phyloP scores from a whole-genome alignment of 2,888 invertebrate genomes.

The Trissoscelio sp. region DNA sequence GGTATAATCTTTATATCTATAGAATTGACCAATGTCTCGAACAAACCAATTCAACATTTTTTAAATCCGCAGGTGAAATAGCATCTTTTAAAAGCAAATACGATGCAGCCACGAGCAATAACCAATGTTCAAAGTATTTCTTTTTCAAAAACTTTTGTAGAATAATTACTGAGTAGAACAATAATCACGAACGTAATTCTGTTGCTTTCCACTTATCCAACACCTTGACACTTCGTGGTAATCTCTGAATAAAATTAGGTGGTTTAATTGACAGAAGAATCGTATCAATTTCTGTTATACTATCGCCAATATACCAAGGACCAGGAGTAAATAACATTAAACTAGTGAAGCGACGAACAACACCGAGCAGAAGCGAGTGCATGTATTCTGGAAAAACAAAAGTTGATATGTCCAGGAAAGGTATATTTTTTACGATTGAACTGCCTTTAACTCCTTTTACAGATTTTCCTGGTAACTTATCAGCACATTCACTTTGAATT shows the following conservation, averaged over 20 bases:
- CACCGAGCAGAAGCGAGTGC: slow-evolving; percentile 3
- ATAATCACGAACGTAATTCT: slow-evolving; percentile 25
- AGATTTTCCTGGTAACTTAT: background rate
- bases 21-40: slow-evolving; percentile 9
- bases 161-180: slow-evolving; percentile 14
- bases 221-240: slow-evolving; percentile 10
- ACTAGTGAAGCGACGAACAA: background rate
- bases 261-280: slow-evolving; percentile 6
- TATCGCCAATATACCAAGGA: slow-evolving; percentile 18
- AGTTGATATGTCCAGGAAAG: background rate
- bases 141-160: background rate
- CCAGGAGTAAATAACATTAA: background rate
- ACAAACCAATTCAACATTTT: slow-evolving; percentile 22
- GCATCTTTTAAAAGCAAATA: slow-evolving; percentile 8
- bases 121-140: slow-evolving; percentile 29
- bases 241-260: slow-evolving; percentile 17
- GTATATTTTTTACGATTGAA: background rate
- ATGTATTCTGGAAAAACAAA: slow-evolving; percentile 23
- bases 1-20: slow-evolving; percentile 2
- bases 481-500: background rate
- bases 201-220: slow-evolving; percentile 18
- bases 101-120: slow-evolving; percentile 4
- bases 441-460: background rate
- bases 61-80: no score
- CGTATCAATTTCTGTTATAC: slow-evolving; percentile 3